Evolutionary conservation across 2,797 vertebrate species (phyloP), one percentile per base, ranked within the genome.

Genomic region (Iguana delicatissima): DNA sequence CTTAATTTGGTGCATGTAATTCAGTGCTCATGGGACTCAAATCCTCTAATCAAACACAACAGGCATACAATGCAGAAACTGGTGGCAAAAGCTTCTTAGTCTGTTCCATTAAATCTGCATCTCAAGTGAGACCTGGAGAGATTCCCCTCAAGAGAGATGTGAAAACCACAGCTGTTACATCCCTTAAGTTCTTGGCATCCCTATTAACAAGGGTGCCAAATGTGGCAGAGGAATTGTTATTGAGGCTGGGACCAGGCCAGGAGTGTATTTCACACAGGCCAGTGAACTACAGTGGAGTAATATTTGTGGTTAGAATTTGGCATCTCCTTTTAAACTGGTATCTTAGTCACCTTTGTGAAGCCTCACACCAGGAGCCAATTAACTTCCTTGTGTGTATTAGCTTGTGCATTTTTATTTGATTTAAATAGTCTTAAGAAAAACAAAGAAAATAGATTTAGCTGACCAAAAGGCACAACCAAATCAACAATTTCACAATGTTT

Each of bases 141-240:
- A 38, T 84, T 62, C 38, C 26, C 57, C 26, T 50, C 85, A 76
- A 84, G 80, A 42, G 3, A 3, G 0, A 5, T 64, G 50, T 64
- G 69, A 85, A 80, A 91, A 20, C 2, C 26, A 2, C 57, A 0
- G 0, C 69, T 89, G 57, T 89, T 52, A 46, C 89, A 57, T 46
- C 79, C 0, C 0, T 55, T 42, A 20, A 76, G 64, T 52, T 1
- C 0, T 62, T 1, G 1, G 77, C 46, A 64, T 0, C 0, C 57
- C 80, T 86, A 85, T 50, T 0, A 0, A 24, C 3, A 29, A 87
- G 62, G 72, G 62, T 86, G 67, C 64, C 76, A 86, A 62, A 81
- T 90, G 64, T 81, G 85, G 85, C 6, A 38, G 13, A 67, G 32
- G 32, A 74, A 74, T 32, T 67, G 7, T 85, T 46, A 12, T 52